Evolutionary conservation across 2,888 invertebrate genomes (phyloP), one percentile per base, ranked within the genome.

Genomic region (Sesia bembeciformis): DNA sequence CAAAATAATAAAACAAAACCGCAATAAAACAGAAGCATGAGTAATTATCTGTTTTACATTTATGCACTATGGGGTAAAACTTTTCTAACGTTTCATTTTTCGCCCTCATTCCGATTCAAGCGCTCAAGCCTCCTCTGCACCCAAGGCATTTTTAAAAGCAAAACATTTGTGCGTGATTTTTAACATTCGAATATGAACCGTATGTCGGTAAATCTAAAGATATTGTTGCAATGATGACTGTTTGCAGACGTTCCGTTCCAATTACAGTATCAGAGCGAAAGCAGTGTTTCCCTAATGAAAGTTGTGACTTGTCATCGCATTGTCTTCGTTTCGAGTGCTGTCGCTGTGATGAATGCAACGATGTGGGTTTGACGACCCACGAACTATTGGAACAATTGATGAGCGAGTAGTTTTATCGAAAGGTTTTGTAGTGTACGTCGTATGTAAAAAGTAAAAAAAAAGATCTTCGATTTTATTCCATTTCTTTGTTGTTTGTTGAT

Each of bases 101-200:
- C 72, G 69, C 72, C 73, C 75, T 66, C 73, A 67, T 76, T 73
- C 73, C 71, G 70, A 73, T 74, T 70, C 69, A 73, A 74, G 74
- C 71, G 65, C 71, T 76, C 68, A 65, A 74, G 72, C 61, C 65
- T 69, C 62, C 66, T 69, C 62, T 52, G 61, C 63, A 62, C 66
- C 65, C 64, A 65, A 67, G 75, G 74, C 70, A 68, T 73, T 80
- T 80, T 76, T 68, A 72, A 77, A 78, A 78, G 73, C 70, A 73
- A 75, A 74, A 74, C 70, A 72, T 74, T 74, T 58, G 65, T 64
- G 56, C 59, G 58, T 56, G 51, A 52, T 52, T 50, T n/a, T 23
- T 3, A 5, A 5, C 58, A 57, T 55, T 58, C 51, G 43, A 74
- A 66, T 52, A 40, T 46, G 54, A 60, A 68, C 68, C 59, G 57